Evolutionary conservation across 2,888 invertebrate species (phyloP).

Genomic region (Himalopsyche kuldschensis): DNA sequence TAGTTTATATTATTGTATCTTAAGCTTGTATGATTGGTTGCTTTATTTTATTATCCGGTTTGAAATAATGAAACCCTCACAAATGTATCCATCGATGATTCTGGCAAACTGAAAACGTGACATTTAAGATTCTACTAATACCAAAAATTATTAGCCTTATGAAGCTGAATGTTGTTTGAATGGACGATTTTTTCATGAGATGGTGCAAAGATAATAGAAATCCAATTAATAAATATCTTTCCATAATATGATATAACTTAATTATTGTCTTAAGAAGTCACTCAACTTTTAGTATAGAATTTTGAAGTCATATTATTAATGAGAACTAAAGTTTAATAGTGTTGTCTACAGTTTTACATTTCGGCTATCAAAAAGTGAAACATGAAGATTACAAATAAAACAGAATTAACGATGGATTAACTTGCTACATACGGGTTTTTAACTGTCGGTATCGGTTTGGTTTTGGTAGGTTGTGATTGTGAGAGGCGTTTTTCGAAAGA

Average conservation of each 20-base stretch:
- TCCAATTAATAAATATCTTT: too few relatives aligned
- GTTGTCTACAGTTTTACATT: too few relatives aligned
- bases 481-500: slow-evolving; percentile 54
- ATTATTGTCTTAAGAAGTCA: too few relatives aligned
- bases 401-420: slow-evolving; percentile 36
- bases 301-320: too few relatives aligned
- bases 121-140: neutral
- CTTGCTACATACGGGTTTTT: slow-evolving; percentile 5
- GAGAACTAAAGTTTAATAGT: too few relatives aligned
- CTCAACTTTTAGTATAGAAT: too few relatives aligned
- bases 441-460: slow-evolving; percentile 64
- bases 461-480: slow-evolving; percentile 53
- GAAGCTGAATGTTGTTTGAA: too few relatives aligned
- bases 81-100: slow-evolving; percentile 9
- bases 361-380: too few relatives aligned
- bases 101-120: neutral
- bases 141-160: neutral
- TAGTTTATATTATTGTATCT: slow-evolving; percentile 27
- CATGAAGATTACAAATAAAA: too few relatives aligned
- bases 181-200: too few relatives aligned
- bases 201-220: too few relatives aligned
- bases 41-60: slow-evolving; percentile 38
- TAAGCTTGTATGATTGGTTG: slow-evolving; percentile 31
- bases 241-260: too few relatives aligned
- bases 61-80: slow-evolving; percentile 21